phyloP scores from a whole-genome alignment of 1,140 invertebrate species.

The Temnothorax longispinosus region DNA sequence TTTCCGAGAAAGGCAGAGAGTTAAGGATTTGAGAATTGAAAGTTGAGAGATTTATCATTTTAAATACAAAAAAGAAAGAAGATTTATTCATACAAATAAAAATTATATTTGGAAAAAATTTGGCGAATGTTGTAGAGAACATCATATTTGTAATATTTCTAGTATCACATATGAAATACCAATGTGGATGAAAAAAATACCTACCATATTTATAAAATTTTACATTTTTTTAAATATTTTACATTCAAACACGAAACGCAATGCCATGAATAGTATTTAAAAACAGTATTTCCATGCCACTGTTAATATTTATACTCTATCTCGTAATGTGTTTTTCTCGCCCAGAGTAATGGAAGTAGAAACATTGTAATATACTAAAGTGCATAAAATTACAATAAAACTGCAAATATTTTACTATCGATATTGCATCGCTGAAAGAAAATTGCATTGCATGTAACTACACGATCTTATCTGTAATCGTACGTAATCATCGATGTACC shows the following conservation, averaged over 20 bases:
- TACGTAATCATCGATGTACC: slow-evolving; percentile 84
- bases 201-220: background rate
- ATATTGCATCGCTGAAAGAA: background rate
- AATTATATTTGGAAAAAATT: background rate
- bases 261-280: background rate
- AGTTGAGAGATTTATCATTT: background rate
- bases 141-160: background rate
- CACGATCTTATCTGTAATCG: slow-evolving; percentile 36
- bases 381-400: slow-evolving; percentile 23
- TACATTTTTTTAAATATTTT: background rate
- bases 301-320: background rate
- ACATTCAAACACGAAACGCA: background rate
- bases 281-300: background rate
- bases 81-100: background rate
- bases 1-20: background rate
- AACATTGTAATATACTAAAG: background rate
- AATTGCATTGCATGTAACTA: slow-evolving; percentile 19
- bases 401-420: background rate
- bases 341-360: background rate
- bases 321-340: background rate
- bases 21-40: background rate
- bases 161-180: background rate
- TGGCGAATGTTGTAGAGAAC: background rate
- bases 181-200: background rate
- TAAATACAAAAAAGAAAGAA: background rate